Percentiles rank a stretch among this genome's conserved stretches.
Conservation (phyloP, 2,888 invertebrate species). For the Polyommatus iphigenia region DNA sequence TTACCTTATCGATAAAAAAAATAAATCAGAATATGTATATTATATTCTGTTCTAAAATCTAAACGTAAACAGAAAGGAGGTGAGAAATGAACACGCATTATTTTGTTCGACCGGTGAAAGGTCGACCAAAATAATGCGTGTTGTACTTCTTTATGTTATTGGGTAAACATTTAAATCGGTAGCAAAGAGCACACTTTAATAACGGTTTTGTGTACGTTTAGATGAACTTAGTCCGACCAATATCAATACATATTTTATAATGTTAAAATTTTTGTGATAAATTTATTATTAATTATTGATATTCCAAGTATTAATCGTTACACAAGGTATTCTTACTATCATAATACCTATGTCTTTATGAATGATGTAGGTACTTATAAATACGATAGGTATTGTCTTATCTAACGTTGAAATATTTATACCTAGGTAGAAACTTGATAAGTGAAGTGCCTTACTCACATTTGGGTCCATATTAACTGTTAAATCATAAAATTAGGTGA, state of each 20-base stretch:
- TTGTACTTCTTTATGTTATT: too few relatives aligned
- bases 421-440: constrained; percentile 29
- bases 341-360: constrained; percentile 32
- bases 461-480: constrained; percentile 62
- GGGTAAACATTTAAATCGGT: neutral
- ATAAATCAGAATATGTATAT: neutral
- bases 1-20: neutral
- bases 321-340: neutral
- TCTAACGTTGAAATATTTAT: constrained; percentile 7
- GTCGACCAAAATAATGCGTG: too few relatives aligned
- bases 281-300: neutral
- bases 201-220: neutral
- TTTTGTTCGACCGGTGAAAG: too few relatives aligned
- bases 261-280: neutral
- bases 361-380: constrained; percentile 55
- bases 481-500: constrained; percentile 36
- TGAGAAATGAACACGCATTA: too few relatives aligned
- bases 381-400: constrained; percentile 40
- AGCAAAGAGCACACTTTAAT: too few relatives aligned
- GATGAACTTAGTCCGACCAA: neutral
- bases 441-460: constrained; percentile 56
- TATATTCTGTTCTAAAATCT: too few relatives aligned
- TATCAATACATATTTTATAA: neutral
- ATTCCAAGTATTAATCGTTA: constrained; percentile 3
- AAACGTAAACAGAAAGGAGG: neutral